phyloP scores from a whole-genome alignment of 2,797 vertebrate species.

The Clangula hyemalis region DNA sequence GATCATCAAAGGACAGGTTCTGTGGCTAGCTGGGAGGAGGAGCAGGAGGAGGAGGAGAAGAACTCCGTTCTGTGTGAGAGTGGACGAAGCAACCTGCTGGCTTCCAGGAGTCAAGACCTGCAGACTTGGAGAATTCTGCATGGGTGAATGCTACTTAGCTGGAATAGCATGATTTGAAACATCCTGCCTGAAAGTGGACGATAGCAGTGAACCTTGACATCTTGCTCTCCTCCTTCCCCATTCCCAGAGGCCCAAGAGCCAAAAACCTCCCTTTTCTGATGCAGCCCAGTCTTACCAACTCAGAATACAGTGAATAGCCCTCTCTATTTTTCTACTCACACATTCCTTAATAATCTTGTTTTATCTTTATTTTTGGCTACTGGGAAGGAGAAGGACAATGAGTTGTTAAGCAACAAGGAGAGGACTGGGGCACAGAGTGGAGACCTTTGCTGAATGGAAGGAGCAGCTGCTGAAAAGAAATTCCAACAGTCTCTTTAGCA shows the following conservation, averaged over 20 bases:
- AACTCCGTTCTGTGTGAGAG: neutral
- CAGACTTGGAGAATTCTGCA: accelerated
- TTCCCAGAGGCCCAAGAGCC: neutral
- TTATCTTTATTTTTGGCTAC: neutral
- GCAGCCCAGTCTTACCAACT: neutral
- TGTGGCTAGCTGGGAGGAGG: neutral
- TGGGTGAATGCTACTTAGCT: neutral
- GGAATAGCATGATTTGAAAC: neutral
- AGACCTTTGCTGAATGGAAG: neutral
- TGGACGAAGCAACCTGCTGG: neutral
- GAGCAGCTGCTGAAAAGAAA: neutral
- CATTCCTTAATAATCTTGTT: neutral
- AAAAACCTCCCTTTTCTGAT: neutral
- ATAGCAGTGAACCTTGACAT: neutral
- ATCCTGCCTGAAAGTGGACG: neutral
- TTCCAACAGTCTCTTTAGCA: neutral
- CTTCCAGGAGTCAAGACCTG: neutral
- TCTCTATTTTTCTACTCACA: neutral
- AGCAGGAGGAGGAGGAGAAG: neutral
- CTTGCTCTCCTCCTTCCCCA: neutral
- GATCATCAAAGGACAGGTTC: neutral
- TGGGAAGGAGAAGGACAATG: neutral
- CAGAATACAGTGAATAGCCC: neutral
- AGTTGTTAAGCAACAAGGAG: neutral
- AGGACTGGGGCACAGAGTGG: neutral